These are phyloP conservation scores for Myathropa florea DNA, from an alignment of 2,888 invertebrate genomes.

Conservation along the genomic window DNA sequence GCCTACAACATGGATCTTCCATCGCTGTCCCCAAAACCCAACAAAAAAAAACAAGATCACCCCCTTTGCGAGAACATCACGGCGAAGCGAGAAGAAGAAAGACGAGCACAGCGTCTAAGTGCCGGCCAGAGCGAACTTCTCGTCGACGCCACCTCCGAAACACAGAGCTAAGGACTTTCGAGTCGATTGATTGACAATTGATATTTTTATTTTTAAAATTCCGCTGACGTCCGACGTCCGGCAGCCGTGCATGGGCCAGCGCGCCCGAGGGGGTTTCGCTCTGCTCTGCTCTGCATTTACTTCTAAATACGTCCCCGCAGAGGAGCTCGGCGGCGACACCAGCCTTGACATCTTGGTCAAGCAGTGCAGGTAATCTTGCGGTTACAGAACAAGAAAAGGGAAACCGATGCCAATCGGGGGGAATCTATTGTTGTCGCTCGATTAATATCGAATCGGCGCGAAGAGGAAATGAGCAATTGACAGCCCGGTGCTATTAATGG, in stretches of 20 bases:
- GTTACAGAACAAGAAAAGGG: neutral
- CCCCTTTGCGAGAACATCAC: neutral
- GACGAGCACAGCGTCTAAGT: neutral
- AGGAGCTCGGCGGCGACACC: neutral
- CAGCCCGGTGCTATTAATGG: conserved; percentile 29
- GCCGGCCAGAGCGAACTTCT: neutral
- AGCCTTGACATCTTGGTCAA: neutral
- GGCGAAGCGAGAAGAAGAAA: no score
- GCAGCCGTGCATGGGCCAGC: conserved; percentile 2
- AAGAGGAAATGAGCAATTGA: conserved; percentile 41
- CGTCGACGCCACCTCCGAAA: neutral
- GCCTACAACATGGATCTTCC: neutral
- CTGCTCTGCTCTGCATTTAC: conserved; percentile 16
- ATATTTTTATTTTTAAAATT: conserved; percentile 48
- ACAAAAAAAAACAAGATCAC: neutral
- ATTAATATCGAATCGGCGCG: neutral
- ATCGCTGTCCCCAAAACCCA: neutral
- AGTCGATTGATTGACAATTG: conserved; percentile 65
- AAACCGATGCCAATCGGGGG: conserved; percentile 25
- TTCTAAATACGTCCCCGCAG: conserved; percentile 17
- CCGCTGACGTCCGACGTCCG: conserved; percentile 45
- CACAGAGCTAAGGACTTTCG: conserved; percentile 48
- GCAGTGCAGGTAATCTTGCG: neutral
- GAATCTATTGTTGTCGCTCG: conserved; percentile 29
- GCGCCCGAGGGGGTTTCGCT: no score